Conservation (phyloP, 2,888 invertebrate genomes). For the Piscicola geometra region DNA sequence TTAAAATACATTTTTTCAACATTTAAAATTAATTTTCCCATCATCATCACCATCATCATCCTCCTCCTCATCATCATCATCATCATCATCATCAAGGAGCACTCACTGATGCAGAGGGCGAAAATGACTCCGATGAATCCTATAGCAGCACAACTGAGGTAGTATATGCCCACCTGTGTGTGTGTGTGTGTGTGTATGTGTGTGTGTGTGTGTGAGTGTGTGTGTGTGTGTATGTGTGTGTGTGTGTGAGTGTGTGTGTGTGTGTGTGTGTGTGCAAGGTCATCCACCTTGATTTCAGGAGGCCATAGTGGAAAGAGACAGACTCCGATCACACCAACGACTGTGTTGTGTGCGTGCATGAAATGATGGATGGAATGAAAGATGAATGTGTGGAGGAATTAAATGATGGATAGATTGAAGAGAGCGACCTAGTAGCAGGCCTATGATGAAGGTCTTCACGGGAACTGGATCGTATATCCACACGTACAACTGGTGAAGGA, state of each 20-base stretch:
- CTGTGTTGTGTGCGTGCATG: no score
- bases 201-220: constrained; percentile 1
- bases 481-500: constrained; percentile 66
- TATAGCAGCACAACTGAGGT: constrained; percentile 87
- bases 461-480: constrained; percentile 98
- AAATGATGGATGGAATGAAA: no score
- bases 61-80: no score
- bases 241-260: not conserved
- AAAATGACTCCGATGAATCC: constrained; percentile 90
- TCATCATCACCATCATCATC: no score
- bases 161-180: constrained; percentile 81
- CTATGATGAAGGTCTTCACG: constrained; percentile 72
- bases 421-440: constrained; percentile 61
- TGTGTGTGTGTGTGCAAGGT: no score
- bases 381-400: not conserved
- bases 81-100: no score
- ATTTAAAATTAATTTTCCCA: no score
- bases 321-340: constrained; percentile 86
- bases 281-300: constrained; percentile 67
- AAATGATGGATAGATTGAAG: constrained; percentile 3
- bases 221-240: constrained; percentile 2
- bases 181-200: not conserved
- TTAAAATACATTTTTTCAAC: no score
- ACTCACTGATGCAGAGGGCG: constrained; percentile 70
- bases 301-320: constrained; percentile 99